A percentile compares a stretch with the other conserved stretches of the same genome.
Evolutionary conservation across 2,797 vertebrate genomes (phyloP).

Genomic region (Karalla daura): DNA sequence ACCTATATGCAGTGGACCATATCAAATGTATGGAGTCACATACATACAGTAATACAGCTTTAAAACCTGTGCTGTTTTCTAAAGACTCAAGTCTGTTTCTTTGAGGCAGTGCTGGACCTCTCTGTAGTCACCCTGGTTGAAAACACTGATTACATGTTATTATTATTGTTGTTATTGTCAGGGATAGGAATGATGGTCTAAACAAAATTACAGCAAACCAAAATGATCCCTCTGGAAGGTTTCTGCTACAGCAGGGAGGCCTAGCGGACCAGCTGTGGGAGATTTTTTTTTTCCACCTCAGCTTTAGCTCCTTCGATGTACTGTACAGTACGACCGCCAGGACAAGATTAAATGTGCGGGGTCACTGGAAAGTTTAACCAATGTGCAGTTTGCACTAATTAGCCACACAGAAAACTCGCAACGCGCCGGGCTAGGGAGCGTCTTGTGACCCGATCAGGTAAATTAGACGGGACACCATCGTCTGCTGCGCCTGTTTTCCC

Average conservation of each 20-base stretch:
- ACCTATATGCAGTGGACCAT: too few relatives aligned
- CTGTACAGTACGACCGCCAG: slow-evolving; percentile 33
- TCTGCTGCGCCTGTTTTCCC: slow-evolving; percentile 28
- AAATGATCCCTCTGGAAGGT: background rate
- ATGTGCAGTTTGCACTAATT: slow-evolving; percentile 57
- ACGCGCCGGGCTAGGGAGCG: slow-evolving; percentile 18
- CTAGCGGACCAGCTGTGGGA: slow-evolving; percentile 37
- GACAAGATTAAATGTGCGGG: slow-evolving; percentile 58
- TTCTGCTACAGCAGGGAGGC: background rate
- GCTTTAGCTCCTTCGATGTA: slow-evolving; percentile 34
- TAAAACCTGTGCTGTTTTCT: background rate
- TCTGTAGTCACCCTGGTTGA: too few relatives aligned
- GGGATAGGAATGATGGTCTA: too few relatives aligned
- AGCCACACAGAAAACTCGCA: slow-evolving; percentile 31
- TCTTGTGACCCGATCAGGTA: slow-evolving; percentile 54
- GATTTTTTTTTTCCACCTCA: slow-evolving; percentile 69
- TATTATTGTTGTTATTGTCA: background rate
- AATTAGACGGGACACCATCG: slow-evolving; percentile 47
- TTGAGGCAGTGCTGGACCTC: background rate
- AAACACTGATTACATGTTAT: background rate
- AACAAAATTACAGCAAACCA: background rate
- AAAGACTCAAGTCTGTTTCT: background rate
- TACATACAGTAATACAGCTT: too few relatives aligned
- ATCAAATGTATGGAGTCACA: too few relatives aligned
- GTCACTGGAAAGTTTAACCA: slow-evolving; percentile 66